phyloP scores from a whole-genome alignment of 2,888 invertebrate species.

The Mystacides longicornis region DNA sequence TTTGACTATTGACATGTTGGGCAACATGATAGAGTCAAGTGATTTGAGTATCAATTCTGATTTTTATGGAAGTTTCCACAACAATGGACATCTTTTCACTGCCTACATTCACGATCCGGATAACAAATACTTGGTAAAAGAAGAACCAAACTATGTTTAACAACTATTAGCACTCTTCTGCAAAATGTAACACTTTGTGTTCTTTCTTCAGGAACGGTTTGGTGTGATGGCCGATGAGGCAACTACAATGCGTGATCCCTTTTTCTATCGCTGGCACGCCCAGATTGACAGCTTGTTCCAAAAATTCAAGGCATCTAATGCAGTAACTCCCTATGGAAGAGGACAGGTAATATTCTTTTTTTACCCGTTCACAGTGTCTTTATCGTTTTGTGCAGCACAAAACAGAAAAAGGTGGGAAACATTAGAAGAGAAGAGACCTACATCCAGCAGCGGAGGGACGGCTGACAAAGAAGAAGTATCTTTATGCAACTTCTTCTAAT shows the following conservation, averaged over 20 bases:
- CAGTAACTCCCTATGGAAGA: slow-evolving; percentile 37
- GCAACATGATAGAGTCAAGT: slow-evolving; percentile 53
- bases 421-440: no score
- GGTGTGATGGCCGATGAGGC: slow-evolving; percentile 75
- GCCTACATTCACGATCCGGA: slow-evolving; percentile 56
- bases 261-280: slow-evolving; percentile 81
- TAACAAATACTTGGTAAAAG: slow-evolving; percentile 49
- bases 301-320: slow-evolving; percentile 52
- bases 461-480: no score
- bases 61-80: slow-evolving; percentile 55
- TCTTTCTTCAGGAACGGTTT: slow-evolving; percentile 56
- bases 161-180: background rate
- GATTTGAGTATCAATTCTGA: slow-evolving; percentile 44
- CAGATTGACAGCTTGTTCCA: slow-evolving; percentile 69
- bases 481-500: no score
- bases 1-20: slow-evolving; percentile 52
- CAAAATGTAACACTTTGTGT: background rate
- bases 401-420: no score
- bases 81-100: slow-evolving; percentile 53
- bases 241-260: slow-evolving; percentile 80
- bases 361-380: no score
- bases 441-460: no score
- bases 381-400: no score
- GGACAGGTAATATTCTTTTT: slow-evolving; percentile 25
- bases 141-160: background rate